phyloP scores from a whole-genome alignment of 2,113 vertebrate species.

The Odobenus rosmarus region DNA sequence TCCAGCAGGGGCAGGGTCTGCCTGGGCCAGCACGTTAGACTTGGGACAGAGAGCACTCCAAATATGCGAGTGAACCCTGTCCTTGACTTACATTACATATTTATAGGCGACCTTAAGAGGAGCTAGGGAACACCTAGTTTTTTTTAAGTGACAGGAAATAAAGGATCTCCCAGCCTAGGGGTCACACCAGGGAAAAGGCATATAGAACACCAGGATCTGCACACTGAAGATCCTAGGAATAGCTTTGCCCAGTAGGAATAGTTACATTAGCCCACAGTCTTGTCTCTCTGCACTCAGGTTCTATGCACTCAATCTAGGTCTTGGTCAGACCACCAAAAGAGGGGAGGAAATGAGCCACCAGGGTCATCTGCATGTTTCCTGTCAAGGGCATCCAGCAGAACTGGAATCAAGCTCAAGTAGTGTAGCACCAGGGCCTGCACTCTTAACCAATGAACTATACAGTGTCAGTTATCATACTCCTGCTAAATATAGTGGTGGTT shows the following conservation, averaged over 20 bases:
- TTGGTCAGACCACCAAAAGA: not conserved
- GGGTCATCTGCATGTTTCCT: not conserved
- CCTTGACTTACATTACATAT: not conserved
- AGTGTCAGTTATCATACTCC: not conserved
- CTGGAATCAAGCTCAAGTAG: conserved; percentile 2
- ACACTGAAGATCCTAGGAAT: not conserved
- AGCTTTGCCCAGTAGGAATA: not conserved
- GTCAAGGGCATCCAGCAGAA: not conserved
- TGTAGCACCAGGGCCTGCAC: not conserved
- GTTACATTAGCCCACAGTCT: not conserved
- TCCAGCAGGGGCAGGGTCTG: not conserved
- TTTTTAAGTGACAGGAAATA: conserved; percentile 21
- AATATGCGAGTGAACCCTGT: not conserved
- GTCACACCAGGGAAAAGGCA: not conserved
- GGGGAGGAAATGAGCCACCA: not conserved
- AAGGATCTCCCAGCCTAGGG: not conserved
- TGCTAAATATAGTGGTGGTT: not conserved
- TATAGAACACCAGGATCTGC: not conserved
- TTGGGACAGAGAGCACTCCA: not conserved
- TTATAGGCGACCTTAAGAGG: not conserved
- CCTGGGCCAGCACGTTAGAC: not conserved
- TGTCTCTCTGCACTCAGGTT: conserved; percentile 28
- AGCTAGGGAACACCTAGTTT: not conserved
- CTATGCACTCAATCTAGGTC: not conserved
- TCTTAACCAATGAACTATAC: not conserved